phyloP scores from a whole-genome alignment of 2,888 invertebrate genomes.

The Lasioglossum marginatum region DNA sequence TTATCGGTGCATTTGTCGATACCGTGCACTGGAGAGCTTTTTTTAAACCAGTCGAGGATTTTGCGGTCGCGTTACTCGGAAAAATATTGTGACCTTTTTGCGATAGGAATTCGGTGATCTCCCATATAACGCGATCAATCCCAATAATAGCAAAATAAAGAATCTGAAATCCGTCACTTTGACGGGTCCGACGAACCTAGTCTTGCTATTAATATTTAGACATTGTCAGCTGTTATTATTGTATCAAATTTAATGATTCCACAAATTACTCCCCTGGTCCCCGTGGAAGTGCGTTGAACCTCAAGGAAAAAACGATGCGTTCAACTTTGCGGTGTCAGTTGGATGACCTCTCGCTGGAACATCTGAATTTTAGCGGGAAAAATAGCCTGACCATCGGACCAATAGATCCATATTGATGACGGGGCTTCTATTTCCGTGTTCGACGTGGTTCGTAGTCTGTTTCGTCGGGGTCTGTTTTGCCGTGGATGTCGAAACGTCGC shows the following conservation, averaged over 20 bases:
- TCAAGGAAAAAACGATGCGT: background rate
- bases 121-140: background rate
- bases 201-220: background rate
- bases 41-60: constrained; percentile 35
- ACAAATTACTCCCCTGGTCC: background rate
- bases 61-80: constrained; percentile 14
- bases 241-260: background rate
- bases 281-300: background rate
- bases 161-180: background rate
- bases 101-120: background rate
- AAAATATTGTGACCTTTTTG: background rate
- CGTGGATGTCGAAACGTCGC: background rate
- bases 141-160: background rate
- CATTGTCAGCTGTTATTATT: background rate
- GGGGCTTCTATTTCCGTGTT: constrained; percentile 18
- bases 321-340: background rate
- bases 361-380: background rate
- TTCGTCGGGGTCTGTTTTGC: background rate
- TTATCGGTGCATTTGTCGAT: constrained; percentile 37
- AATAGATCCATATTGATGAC: background rate
- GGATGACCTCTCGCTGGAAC: constrained; percentile 10
- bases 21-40: constrained; percentile 21
- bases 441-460: background rate
- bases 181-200: background rate
- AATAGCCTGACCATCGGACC: background rate